A percentile compares a stretch with the other conserved stretches of the same genome.
Evolutionary conservation across 2,113 vertebrate species (phyloP).

Genomic region (Amphiprion percula): DNA sequence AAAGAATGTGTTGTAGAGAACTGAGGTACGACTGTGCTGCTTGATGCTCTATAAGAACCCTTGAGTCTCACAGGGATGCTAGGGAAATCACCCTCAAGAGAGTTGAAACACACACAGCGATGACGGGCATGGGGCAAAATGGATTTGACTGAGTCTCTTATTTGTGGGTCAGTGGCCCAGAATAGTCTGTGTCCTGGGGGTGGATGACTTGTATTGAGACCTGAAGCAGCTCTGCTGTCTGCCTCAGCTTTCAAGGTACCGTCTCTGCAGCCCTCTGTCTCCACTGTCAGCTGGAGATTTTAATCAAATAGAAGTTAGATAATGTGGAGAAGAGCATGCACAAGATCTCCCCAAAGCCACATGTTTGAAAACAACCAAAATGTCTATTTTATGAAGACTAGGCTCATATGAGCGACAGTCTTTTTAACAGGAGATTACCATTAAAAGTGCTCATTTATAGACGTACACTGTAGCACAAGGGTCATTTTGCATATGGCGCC

Average conservation of each 20-base stretch:
- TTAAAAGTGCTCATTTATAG: conserved; percentile 60
- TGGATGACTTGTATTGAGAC: conserved; percentile 72
- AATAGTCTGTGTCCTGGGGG: conserved; percentile 74
- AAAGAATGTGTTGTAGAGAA: background rate
- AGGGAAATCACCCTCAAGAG: conserved; percentile 53
- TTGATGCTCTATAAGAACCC: conserved; percentile 66
- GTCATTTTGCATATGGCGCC: conserved; percentile 60
- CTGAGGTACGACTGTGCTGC: conserved; percentile 25
- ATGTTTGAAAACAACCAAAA: background rate
- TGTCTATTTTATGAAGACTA: background rate
- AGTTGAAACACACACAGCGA: conserved; percentile 66
- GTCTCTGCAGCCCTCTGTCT: conserved; percentile 76
- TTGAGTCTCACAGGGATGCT: conserved; percentile 44
- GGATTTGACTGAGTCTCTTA: conserved; percentile 84
- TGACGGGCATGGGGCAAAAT: conserved; percentile 72
- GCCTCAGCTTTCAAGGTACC: conserved; percentile 80
- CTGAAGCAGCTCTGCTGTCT: conserved; percentile 51
- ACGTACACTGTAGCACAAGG: conserved; percentile 50
- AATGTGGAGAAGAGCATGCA: conserved; percentile 41
- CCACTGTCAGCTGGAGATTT: conserved; percentile 85
- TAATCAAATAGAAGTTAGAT: conserved; percentile 80
- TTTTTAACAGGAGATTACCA: conserved; percentile 29
- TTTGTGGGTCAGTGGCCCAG: conserved; percentile 86
- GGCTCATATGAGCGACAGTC: background rate
- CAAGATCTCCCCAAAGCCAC: conserved; percentile 11